Percentiles rank a stretch among this genome's conserved stretches.
phyloP scores from a whole-genome alignment of 23 tunicate species.

The Halocynthia aurantium region DNA sequence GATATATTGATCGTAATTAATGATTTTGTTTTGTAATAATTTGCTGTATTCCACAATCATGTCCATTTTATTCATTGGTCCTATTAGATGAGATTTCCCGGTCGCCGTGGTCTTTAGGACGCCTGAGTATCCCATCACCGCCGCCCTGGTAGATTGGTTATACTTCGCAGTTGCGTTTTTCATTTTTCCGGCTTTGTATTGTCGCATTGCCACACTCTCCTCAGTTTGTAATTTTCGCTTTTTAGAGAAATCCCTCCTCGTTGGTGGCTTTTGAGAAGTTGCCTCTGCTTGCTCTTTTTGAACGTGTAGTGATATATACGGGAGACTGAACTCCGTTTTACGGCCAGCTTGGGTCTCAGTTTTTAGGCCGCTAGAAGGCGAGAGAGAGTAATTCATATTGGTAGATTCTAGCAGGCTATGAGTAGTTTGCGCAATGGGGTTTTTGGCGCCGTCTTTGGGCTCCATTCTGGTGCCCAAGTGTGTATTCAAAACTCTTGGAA shows the following conservation, averaged over 20 bases:
- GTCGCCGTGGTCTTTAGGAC: constrained; percentile 55
- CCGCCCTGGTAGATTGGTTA: background rate
- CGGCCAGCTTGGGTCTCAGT: constrained; percentile 6
- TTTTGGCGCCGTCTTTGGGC: too few relatives aligned
- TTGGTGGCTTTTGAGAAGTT: too few relatives aligned
- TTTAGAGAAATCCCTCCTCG: too few relatives aligned
- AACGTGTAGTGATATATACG: constrained; percentile 17
- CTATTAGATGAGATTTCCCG: constrained; percentile 75
- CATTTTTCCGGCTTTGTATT: background rate
- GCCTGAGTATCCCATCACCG: background rate
- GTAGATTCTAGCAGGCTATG: too few relatives aligned
- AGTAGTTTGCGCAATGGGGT: too few relatives aligned
- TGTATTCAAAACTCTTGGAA: too few relatives aligned
- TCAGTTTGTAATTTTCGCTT: background rate
- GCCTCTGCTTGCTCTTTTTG: background rate
- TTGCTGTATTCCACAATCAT: constrained; percentile 86
- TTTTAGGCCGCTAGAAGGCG: constrained; percentile 12
- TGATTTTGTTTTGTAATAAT: constrained; percentile 45
- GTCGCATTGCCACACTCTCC: constrained; percentile 2
- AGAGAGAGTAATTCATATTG: background rate
- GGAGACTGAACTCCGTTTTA: constrained; percentile 17
- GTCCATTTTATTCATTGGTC: constrained; percentile 94
- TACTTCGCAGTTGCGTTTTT: background rate
- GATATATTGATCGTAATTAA: constrained; percentile 73
- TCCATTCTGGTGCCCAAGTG: too few relatives aligned